Evolutionary conservation across 2,113 vertebrate species (phyloP).

Genomic region (Psophia crepitans): DNA sequence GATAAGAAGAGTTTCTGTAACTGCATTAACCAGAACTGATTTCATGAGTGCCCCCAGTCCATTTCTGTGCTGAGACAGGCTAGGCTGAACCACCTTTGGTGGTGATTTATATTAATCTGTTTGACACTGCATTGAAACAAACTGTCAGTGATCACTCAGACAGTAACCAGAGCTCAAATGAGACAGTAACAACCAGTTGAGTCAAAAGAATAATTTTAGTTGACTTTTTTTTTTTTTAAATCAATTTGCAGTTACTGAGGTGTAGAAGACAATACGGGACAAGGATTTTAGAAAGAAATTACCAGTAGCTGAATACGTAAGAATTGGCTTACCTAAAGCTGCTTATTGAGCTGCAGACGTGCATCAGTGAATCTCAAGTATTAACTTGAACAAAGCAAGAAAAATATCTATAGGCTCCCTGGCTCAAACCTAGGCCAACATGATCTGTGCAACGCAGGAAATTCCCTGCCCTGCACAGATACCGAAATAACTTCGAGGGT

Average conservation of each 20-base stretch:
- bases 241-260: not conserved
- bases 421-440: not conserved
- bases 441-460: not conserved
- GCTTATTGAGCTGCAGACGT: not conserved
- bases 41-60: not conserved
- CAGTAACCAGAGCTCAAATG: not conserved
- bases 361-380: not conserved
- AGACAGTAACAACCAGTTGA: not conserved
- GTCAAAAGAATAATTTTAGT: not conserved
- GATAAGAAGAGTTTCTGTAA: not conserved
- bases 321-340: not conserved
- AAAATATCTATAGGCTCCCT: not conserved
- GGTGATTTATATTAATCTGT: not conserved
- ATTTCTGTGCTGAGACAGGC: not conserved
- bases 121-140: not conserved
- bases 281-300: slow-evolving; percentile 13
- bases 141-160: not conserved
- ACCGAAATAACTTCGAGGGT: not conserved
- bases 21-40: not conserved
- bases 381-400: not conserved
- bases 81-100: not conserved
- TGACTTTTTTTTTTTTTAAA: not conserved
- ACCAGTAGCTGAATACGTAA: not conserved
- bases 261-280: not conserved
- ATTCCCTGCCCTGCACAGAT: not conserved